phyloP scores from a whole-genome alignment of 2,888 invertebrate genomes.

The Conomelus anceps region DNA sequence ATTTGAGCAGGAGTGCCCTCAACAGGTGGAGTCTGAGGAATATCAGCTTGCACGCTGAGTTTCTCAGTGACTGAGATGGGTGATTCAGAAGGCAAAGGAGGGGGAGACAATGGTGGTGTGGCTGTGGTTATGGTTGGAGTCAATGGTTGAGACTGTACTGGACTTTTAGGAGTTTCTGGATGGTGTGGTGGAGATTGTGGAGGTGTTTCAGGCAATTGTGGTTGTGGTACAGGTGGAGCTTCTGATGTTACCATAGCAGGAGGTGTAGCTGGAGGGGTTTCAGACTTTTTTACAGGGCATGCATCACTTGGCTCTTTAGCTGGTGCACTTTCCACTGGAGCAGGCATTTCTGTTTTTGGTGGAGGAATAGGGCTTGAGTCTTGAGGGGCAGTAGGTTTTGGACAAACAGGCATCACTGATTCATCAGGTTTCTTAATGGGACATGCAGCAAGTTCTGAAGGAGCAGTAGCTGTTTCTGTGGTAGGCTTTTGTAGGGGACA shows the following conservation, averaged over 20 bases:
- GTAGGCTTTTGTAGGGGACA: neutral
- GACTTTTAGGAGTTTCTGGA: conserved; percentile 26
- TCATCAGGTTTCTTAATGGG: neutral
- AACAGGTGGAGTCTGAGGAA: conserved; percentile 21
- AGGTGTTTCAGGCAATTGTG: conserved; percentile 16
- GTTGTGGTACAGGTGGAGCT: conserved; percentile 1
- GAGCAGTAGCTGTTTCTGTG: conserved; percentile 1
- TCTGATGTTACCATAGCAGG: neutral
- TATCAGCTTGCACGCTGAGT: conserved; percentile 36
- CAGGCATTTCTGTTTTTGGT: neutral
- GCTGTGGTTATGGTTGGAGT: conserved; percentile 27
- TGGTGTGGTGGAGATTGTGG: conserved; percentile 22
- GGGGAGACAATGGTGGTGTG: conserved; percentile 23
- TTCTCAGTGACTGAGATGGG: conserved; percentile 10
- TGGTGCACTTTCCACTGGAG: conserved; percentile 6
- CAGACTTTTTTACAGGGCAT: conserved; percentile 12
- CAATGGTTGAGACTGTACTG: conserved; percentile 23
- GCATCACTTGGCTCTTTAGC: conserved; percentile 8
- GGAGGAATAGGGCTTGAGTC: conserved; percentile 2
- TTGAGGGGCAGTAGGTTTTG: conserved; percentile 12
- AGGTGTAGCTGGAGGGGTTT: conserved; percentile 8
- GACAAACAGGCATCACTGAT: neutral
- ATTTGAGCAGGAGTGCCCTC: conserved; percentile 11
- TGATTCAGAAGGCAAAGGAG: conserved; percentile 13
- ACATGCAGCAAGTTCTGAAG: neutral